A percentile compares a stretch with the other conserved stretches of the same genome.
phyloP scores from a whole-genome alignment of 1,140 invertebrate genomes.

The Ceratoteleas bidentatus region DNA sequence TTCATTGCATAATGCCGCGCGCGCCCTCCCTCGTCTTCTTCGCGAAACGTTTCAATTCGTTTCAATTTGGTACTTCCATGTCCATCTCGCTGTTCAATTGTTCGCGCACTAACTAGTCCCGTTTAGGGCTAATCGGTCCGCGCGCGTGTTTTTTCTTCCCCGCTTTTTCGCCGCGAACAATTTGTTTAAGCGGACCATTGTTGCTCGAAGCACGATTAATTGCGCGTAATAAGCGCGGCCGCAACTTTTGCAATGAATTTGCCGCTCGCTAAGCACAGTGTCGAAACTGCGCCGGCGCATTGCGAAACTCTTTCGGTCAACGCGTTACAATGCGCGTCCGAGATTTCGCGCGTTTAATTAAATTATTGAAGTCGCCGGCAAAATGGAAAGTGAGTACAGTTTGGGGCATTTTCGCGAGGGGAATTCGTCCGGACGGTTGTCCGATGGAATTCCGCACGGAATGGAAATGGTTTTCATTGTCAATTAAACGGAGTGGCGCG shows the following conservation, averaged over 20 bases:
- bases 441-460: too few relatives aligned
- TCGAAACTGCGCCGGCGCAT: neutral
- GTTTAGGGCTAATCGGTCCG: constrained; percentile 38
- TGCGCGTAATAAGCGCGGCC: constrained; percentile 9
- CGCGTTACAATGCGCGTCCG: neutral
- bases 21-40: constrained; percentile 21
- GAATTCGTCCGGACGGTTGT: too few relatives aligned
- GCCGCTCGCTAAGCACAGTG: neutral
- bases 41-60: constrained; percentile 64
- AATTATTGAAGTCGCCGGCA: neutral
- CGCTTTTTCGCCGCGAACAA: constrained; percentile 29
- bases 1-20: constrained; percentile 78
- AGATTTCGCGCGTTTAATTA: neutral
- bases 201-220: constrained; percentile 19
- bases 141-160: too few relatives aligned
- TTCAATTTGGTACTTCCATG: constrained; percentile 60
- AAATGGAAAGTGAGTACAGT: too few relatives aligned
- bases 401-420: too few relatives aligned
- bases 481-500: too few relatives aligned
- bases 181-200: constrained; percentile 22
- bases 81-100: constrained; percentile 59
- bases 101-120: constrained; percentile 37
- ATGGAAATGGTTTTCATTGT: too few relatives aligned
- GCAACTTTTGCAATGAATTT: neutral
- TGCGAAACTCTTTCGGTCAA: neutral